phyloP scores from a whole-genome alignment of 1,140 invertebrate species.

The Hylyphantes graminicola region DNA sequence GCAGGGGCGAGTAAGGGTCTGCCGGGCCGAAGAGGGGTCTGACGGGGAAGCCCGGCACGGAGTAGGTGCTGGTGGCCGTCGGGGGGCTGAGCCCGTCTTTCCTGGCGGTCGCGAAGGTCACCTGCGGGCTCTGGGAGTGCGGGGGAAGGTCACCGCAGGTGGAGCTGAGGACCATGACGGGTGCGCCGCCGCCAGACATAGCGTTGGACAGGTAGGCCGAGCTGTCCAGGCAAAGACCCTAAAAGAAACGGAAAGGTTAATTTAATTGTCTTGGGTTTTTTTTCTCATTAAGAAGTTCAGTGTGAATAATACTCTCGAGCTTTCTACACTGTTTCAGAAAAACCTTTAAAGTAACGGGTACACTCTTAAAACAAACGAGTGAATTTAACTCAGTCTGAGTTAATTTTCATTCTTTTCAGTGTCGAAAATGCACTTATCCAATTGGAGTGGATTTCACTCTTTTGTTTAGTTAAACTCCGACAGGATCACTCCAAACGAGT shows the following conservation, averaged over 20 bases:
- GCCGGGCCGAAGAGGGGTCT: conserved; percentile 69
- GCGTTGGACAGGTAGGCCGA: conserved; percentile 78
- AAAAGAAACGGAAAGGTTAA: neutral
- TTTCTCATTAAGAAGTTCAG: neutral
- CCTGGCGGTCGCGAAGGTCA: conserved; percentile 67
- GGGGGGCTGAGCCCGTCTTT: conserved; percentile 72
- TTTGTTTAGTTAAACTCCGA: no score
- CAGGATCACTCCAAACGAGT: no score
- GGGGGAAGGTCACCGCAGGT: conserved; percentile 48
- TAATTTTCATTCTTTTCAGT: no score
- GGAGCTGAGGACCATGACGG: conserved; percentile 81
- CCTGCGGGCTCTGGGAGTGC: conserved; percentile 42
- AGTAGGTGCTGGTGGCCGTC: conserved; percentile 3
- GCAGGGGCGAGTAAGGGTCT: conserved; percentile 32
- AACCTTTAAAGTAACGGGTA: neutral
- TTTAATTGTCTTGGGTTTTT: neutral
- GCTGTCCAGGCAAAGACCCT: conserved; percentile 71
- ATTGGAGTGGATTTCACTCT: no score
- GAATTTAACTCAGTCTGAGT: neutral
- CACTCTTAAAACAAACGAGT: neutral
- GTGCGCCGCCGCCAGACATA: conserved; percentile 76
- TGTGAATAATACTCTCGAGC: no score
- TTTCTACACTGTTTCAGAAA: neutral
- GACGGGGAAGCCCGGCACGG: conserved; percentile 77
- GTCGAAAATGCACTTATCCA: no score